Evolutionary conservation across 1,140 invertebrate species (phyloP).

Genomic region (Euura lappo): DNA sequence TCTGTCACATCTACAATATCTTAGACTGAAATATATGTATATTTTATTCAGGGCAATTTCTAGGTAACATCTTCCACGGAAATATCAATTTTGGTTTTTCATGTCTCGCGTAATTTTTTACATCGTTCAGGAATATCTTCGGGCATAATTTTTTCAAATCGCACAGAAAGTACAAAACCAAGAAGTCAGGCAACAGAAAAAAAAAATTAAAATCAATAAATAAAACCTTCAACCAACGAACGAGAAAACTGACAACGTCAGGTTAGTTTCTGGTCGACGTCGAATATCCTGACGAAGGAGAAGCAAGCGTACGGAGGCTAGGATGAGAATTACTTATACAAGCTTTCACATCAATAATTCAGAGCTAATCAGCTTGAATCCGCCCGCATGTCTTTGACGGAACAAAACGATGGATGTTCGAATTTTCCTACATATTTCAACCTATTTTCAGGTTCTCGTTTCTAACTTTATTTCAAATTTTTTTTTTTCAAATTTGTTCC

Average conservation of each 20-base stretch:
- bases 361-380: constrained; percentile 3
- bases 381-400: background rate
- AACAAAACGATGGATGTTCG: background rate
- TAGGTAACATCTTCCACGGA: too few species aligned
- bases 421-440: background rate
- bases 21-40: too few species aligned
- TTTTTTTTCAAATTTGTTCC: background rate
- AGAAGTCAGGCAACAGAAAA: too few species aligned
- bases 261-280: constrained; percentile 4
- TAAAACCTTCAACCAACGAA: background rate
- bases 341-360: background rate
- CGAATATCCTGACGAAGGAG: background rate
- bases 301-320: background rate
- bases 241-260: background rate
- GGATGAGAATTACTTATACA: background rate
- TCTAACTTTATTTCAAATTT: background rate
- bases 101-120: too few species aligned
- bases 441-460: background rate
- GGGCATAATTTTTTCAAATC: too few species aligned
- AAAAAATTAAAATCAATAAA: too few species aligned
- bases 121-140: too few species aligned
- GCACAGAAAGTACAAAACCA: too few species aligned
- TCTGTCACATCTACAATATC: too few species aligned
- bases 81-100: too few species aligned
- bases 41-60: too few species aligned